Evolutionary conservation across 2,797 vertebrate species (phyloP), one percentile per base, ranked within the genome.

Genomic region (Sorex maritimensis): DNA sequence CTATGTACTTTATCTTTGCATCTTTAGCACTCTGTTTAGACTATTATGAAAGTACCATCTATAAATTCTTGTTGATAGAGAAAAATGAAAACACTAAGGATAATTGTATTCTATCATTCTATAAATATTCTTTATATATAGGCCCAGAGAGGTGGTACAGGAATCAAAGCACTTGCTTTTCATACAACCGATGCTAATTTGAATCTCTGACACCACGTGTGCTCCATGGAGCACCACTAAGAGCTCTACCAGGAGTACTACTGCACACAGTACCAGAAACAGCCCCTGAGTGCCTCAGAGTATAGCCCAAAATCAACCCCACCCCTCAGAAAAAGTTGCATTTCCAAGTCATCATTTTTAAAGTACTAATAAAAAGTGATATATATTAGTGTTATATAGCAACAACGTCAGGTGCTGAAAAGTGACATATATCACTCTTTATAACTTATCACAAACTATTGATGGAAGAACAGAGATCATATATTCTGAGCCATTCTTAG

Each of bases 31-130:
- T 92, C 46, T 26, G 30, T 24, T n/a, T 85, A 26, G 12, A 65
- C 30, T 84, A 78, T 28, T 87, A 73, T 52, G 34, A 75, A 38
- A 71, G 21, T 86, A 61, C 52, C 77, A 74, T n/a, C 80, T 65
- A 74, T 49, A 71, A 83, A 92, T 46, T 71, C 77, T 63, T 90
- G 13, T 15, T 84, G 58, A 44, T 46, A 46, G 80, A 90, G 21
- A 81, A 75, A 88, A 91, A 67, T 15, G 69, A 84, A 81, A 5
- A 90, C n/a, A 24, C 6, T 69, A 87, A 67, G 71, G 13, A 23
- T 2, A 88, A 78, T 14, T 75, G 1, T 24, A 52, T 74, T 85
- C 23, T 77, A 13, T 10, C 28, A 86, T 38, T 83, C 21, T 63
- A 79, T 30, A 83, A 69, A 41, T 17, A 34, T 82, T 26, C 28